Percentiles rank a stretch among this genome's conserved stretches.
Conservation (phyloP, 2,113 vertebrate genomes). For the Erinaceus europaeus region DNA sequence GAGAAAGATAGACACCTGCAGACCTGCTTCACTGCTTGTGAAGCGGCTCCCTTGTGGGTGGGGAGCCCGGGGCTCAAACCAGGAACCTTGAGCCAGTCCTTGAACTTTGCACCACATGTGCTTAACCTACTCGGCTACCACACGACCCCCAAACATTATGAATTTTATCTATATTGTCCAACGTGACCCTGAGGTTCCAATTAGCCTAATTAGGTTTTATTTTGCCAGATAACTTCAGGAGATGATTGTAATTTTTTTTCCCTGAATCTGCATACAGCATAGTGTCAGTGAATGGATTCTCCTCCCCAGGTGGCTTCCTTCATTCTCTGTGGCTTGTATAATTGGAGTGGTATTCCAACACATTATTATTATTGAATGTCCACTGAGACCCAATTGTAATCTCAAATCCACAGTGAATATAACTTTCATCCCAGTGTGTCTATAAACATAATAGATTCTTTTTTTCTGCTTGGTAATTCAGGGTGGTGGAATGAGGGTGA, state of each 20-base stretch:
- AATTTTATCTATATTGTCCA: not conserved
- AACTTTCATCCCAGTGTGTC: not conserved
- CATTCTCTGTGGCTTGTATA: constrained; percentile 18
- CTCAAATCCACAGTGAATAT: constrained; percentile 4
- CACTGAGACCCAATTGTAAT: constrained; percentile 39
- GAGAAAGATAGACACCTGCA: no score
- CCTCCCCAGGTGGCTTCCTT: not conserved
- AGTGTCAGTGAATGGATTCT: not conserved
- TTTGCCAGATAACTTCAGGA: not conserved
- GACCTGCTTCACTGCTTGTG: no score
- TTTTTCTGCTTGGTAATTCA: not conserved
- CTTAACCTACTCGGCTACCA: no score
- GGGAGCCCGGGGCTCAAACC: no score
- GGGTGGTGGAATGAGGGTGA: not conserved
- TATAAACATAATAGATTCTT: not conserved
- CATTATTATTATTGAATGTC: constrained; percentile 24
- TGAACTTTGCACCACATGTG: no score
- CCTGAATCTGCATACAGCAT: not conserved
- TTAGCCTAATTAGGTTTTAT: not conserved
- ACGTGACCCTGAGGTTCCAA: not conserved
- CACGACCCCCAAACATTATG: no score
- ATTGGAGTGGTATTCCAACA: not conserved
- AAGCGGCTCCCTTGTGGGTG: no score
- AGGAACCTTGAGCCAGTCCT: no score
- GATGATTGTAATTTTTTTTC: not conserved